Conservation (phyloP, 1,140 invertebrate genomes). For the Cherax quadricarinatus region DNA sequence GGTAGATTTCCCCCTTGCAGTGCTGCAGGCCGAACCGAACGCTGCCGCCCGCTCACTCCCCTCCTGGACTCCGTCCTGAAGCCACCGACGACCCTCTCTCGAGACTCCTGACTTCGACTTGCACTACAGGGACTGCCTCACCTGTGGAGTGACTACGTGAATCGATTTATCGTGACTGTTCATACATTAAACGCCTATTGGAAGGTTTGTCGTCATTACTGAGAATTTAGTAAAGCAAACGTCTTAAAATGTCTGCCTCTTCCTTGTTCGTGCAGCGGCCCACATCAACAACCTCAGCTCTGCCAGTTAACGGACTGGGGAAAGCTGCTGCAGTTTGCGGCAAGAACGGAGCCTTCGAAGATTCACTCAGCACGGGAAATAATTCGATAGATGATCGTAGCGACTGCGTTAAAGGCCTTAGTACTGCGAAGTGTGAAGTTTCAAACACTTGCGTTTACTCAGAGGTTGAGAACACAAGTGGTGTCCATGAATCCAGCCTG, state of each 20-base stretch:
- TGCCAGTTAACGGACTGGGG: not conserved
- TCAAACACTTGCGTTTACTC: not conserved
- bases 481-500: not conserved
- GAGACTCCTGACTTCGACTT: too few species aligned
- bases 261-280: not conserved
- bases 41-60: not conserved
- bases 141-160: too few species aligned
- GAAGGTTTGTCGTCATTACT: too few species aligned
- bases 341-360: not conserved
- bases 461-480: not conserved
- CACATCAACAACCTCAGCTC: not conserved
- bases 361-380: not conserved
- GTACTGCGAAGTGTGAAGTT: not conserved
- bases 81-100: not conserved
- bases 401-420: not conserved
- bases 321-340: not conserved
- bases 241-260: not conserved
- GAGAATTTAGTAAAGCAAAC: too few species aligned
- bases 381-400: not conserved
- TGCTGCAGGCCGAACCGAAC: not conserved
- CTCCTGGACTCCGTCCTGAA: not conserved
- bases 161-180: too few species aligned
- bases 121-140: too few species aligned
- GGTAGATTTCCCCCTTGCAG: constrained; percentile 13
- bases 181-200: too few species aligned